phyloP scores from a whole-genome alignment of 2,888 invertebrate genomes.

The Diaprepes abbreviatus region DNA sequence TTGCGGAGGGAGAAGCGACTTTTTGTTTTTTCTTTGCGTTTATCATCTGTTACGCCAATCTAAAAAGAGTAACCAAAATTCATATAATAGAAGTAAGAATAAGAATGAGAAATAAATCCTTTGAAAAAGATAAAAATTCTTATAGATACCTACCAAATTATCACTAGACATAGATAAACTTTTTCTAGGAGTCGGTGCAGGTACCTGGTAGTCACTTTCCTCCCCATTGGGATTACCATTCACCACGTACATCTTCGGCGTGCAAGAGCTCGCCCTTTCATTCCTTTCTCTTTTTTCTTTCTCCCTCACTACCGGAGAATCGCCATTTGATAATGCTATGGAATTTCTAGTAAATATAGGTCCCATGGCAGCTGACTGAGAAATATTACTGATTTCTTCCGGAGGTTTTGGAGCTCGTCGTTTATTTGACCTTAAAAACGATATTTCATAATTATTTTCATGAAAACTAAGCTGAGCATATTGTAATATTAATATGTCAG shows the following conservation, averaged over 20 bases:
- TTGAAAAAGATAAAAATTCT: too few species aligned
- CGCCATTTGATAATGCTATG: constrained; percentile 71
- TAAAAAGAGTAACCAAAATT: not conserved
- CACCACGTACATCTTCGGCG: constrained; percentile 73
- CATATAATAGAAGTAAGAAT: not conserved
- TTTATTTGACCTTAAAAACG: constrained; percentile 70
- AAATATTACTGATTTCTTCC: constrained; percentile 67
- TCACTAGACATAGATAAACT: constrained; percentile 83
- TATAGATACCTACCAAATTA: constrained; percentile 70
- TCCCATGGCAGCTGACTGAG: not conserved
- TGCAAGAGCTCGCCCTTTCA: constrained; percentile 76
- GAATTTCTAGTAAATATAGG: constrained; percentile 74
- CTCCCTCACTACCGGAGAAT: constrained; percentile 71
- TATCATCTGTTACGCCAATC: constrained; percentile 61
- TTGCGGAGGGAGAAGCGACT: constrained; percentile 87
- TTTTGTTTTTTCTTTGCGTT: constrained; percentile 79
- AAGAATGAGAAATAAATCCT: too few species aligned
- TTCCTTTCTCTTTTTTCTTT: constrained; percentile 78
- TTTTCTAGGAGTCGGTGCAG: constrained; percentile 79
- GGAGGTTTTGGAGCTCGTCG: constrained; percentile 86
- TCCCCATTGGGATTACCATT: constrained; percentile 61
- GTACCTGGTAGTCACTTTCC: constrained; percentile 61
- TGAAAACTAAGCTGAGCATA: too few species aligned
- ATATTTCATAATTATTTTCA: too few species aligned
- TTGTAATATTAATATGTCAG: too few species aligned